Evolutionary conservation across 2,113 vertebrate species (phyloP), one percentile per base, ranked within the genome.

Genomic region (Podarcis cretensis): DNA sequence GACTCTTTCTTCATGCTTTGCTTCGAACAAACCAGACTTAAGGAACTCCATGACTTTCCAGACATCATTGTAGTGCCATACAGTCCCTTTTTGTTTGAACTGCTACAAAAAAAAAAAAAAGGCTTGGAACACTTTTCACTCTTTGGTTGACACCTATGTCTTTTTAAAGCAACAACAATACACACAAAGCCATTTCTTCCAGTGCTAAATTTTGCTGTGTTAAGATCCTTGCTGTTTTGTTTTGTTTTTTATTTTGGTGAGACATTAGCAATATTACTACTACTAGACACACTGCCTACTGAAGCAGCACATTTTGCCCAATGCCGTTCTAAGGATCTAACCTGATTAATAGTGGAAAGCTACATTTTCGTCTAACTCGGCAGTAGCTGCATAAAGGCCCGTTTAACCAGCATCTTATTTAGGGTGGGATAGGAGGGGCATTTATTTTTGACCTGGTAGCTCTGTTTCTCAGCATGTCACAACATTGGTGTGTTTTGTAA

Each of bases 351-450:
- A 95, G 92, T 94, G 91, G 92, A 96, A 87, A 89, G 93, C 89
- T 95, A 96, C 94, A 71, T 0, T 95, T 92, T 89, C 91, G 94
- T 94, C 88, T 96, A 96, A 95, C 96, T 93, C 95, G 95, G 95
- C 94, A 96, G 96, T 96, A 97, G 95, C 97, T 97, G 96, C 96
- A 96, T 93, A 89, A 84, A 97, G 90, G 92, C 95, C 95, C 95
- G 95, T 96, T 96, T 96, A 97, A 96, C 97, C 96, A 97, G 97
- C 96, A 97, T 97, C 96, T 96, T 97, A 94, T 94, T 93, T 93
- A 96, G 95, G 91, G 37, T 90, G 91, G 89, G 88, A 86, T 89
- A 32, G 37, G 89, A 95, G 89, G 86, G 82, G 89, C 91, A 92
- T 90, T 90, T 95, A 92, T 86, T 96, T 63, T 94, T 93, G 95